Evolutionary conservation across 2,888 invertebrate species (phyloP).

Genomic region (Drosophila falleni): DNA sequence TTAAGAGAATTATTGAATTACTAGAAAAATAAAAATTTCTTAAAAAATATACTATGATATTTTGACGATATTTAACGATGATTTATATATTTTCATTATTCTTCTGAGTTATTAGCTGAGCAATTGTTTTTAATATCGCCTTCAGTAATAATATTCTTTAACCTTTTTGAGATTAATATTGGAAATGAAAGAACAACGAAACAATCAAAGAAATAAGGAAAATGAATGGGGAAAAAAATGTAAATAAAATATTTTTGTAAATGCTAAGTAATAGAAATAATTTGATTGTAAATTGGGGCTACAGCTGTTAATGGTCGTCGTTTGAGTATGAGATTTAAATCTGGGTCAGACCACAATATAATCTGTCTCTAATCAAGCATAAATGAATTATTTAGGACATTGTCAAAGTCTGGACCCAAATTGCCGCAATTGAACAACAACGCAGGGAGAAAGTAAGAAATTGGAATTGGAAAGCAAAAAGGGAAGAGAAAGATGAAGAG

Average conservation of each 20-base stretch:
- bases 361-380: conserved; percentile 50
- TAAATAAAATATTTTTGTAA: background rate
- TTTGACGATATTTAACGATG: background rate
- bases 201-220: background rate
- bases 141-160: background rate
- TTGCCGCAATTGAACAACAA: conserved; percentile 18
- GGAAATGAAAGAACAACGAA: background rate
- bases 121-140: background rate
- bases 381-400: conserved; percentile 50
- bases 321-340: conserved; percentile 1
- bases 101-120: background rate
- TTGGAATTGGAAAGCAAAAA: background rate
- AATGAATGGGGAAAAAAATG: background rate
- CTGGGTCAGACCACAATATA: conserved; percentile 30
- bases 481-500: background rate
- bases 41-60: background rate
- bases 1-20: background rate
- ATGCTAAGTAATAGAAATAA: background rate
- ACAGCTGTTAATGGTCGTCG: conserved; percentile 15
- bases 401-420: conserved; percentile 12
- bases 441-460: background rate
- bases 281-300: conserved; percentile 6
- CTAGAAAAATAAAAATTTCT: background rate
- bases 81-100: too few relatives aligned
- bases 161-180: background rate